Evolutionary conservation across 2,113 vertebrate genomes (phyloP).

Genomic region (Vanacampus margaritifer): DNA sequence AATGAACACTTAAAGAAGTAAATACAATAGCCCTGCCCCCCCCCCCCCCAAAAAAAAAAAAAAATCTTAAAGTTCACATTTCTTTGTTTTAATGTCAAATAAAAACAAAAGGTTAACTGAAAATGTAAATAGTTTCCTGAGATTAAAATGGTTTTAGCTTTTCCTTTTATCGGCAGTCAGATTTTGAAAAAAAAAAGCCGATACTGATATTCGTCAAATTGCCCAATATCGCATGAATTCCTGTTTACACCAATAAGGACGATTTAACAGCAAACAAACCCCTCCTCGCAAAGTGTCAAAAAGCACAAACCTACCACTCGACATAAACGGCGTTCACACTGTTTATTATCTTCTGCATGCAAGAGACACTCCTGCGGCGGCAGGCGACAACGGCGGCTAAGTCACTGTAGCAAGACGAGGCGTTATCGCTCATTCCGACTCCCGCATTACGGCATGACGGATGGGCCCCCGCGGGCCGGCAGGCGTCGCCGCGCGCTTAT

Average conservation of each 20-base stretch:
- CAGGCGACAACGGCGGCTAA: conserved; percentile 57
- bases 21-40: no score
- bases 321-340: background rate
- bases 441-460: conserved; percentile 90
- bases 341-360: conserved; percentile 24
- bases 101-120: no score
- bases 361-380: conserved; percentile 15
- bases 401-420: conserved; percentile 72
- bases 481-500: conserved; percentile 80
- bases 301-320: background rate
- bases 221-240: no score
- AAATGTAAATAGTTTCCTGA: no score
- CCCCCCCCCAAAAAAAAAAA: no score
- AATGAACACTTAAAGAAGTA: no score
- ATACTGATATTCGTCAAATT: no score
- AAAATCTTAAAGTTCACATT: no score
- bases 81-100: no score
- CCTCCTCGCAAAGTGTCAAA: background rate
- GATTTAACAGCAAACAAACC: background rate
- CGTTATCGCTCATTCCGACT: conserved; percentile 89
- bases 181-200: no score
- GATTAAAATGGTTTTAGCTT: no score
- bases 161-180: no score
- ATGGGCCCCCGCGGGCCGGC: conserved; percentile 85
- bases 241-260: background rate